Base-by-base conservation (phyloP, 2,797 vertebrate genomes). In the Rhinoraja longicauda region DNA sequence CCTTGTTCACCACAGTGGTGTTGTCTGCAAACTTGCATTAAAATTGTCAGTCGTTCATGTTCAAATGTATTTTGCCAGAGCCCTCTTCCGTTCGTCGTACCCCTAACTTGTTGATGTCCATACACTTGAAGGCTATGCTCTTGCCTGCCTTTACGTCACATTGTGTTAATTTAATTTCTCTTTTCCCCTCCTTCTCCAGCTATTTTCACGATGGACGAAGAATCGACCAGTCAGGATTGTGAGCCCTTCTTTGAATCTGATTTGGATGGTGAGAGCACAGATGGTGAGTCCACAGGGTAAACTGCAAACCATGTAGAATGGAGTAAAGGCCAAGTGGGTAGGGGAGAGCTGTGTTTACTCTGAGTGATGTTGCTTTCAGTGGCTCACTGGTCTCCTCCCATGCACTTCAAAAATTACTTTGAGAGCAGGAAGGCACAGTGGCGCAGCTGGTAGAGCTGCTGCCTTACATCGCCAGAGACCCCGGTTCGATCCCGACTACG, bases 131-230 rank as follows among this genome's bases (percentile, higher is more conserved):
- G 45, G 24, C 4, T 29, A 10, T 13, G 13, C 29, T 62, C 57
- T 29, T 62, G 57, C 4, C 10, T 57, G n/a, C n/a, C 45, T 53
- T 32, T 5, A 36, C n/a, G 67, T 1, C 24, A 24, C 24, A 36
- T 17, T 64, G 6, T 7, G 17, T 1, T 36, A 36, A 36, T 7
- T n/a, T 9, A 17, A 5, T 36, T 86, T 86, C 0, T 62, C 8
- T 36, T 36, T 59, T n/a, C 32, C 45, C 57, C 32, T 78, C 21
- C 9, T n/a, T 29, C 53, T 90, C 0, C 95, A 99, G 98, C 97
- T 64, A 97, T 99, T 21, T 99, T 99, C 94, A 96, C 97, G 62
- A 99, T 99, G 98, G 98, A 98, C 0, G 98, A 99, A 94, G 98
- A 99, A 19, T 97, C 98, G 5, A 95, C 97, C 64, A 97, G 97